phyloP scores from a whole-genome alignment of 2,888 invertebrate species.

The Clivina fossor region DNA sequence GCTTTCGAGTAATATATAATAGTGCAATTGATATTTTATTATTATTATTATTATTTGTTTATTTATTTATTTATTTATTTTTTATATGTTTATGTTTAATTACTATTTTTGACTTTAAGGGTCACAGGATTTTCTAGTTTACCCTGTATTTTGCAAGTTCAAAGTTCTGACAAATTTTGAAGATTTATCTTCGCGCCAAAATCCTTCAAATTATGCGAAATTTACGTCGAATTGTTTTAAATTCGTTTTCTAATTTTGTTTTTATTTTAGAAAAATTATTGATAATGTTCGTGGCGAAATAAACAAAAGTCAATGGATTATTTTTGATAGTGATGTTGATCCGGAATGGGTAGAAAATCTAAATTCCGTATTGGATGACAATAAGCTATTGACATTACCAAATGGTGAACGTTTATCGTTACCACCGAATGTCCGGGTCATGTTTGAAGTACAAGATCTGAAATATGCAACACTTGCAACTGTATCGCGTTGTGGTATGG shows the following conservation, averaged over 20 bases:
- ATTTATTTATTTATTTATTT: too few species aligned
- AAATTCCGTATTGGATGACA: slow-evolving; percentile 98
- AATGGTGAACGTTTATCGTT: slow-evolving; percentile 97
- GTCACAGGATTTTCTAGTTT: too few species aligned
- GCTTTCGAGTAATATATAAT: too few species aligned
- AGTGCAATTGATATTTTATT: too few species aligned
- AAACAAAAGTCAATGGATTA: slow-evolving; percentile 99
- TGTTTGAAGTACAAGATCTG: slow-evolving; percentile 96
- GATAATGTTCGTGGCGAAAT: slow-evolving; percentile 99
- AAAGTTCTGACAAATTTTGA: too few species aligned
- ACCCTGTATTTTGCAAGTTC: too few species aligned
- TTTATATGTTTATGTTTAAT: too few species aligned
- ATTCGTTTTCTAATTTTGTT: background rate
- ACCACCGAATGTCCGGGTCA: slow-evolving; percentile 94
- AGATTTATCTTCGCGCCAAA: too few species aligned
- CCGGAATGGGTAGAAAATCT: slow-evolving; percentile 99
- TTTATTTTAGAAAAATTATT: slow-evolving; percentile 79
- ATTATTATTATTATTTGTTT: too few species aligned
- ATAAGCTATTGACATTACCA: slow-evolving; percentile 94
- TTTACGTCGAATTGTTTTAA: slow-evolving; percentile 2
- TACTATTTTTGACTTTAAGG: too few species aligned
- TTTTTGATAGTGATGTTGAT: slow-evolving; percentile 99
- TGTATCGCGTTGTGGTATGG: slow-evolving; percentile 99
- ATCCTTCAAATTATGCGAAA: too few species aligned
- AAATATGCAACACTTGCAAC: slow-evolving; percentile 98